Percentiles rank a stretch among this genome's conserved stretches.
These are phyloP conservation scores for Bovichtus diacanthus DNA, from an alignment of 2,797 vertebrate genomes.

Conservation along the genomic window DNA sequence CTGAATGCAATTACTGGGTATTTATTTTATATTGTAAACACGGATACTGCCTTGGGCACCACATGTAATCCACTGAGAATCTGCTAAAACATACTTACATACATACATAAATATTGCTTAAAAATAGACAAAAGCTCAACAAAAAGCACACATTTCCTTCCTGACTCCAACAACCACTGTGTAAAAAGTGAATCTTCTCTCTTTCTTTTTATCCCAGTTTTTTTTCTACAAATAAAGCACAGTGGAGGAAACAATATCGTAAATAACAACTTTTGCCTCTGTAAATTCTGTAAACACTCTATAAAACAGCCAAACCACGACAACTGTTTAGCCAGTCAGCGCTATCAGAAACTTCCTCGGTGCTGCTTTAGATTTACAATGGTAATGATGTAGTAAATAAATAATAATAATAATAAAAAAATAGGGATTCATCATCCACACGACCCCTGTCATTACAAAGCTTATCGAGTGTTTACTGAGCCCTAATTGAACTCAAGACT, in stretches of 20 bases:
- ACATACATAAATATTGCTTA: constrained; percentile 30
- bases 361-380: background rate
- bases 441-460: constrained; percentile 33
- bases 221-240: constrained; percentile 11
- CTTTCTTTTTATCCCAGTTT: background rate
- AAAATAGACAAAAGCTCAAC: constrained; percentile 46
- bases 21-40: constrained; percentile 55
- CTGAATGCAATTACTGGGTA: constrained; percentile 42
- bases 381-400: constrained; percentile 14
- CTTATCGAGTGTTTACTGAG: constrained; percentile 63
- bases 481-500: constrained; percentile 63
- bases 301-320: constrained; percentile 7
- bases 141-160: constrained; percentile 34
- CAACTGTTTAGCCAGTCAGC: background rate
- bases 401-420: background rate
- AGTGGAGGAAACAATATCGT: background rate
- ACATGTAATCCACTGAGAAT: constrained; percentile 45
- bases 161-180: constrained; percentile 19
- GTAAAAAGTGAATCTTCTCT: constrained; percentile 28
- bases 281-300: background rate
- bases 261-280: constrained; percentile 1
- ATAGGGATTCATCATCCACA: constrained; percentile 32
- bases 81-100: constrained; percentile 6
- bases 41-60: constrained; percentile 34
- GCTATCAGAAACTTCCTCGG: background rate